These are phyloP conservation scores for Trichomalopsis sarcophagae DNA, from an alignment of 1,140 invertebrate species.

Conservation along the genomic window DNA sequence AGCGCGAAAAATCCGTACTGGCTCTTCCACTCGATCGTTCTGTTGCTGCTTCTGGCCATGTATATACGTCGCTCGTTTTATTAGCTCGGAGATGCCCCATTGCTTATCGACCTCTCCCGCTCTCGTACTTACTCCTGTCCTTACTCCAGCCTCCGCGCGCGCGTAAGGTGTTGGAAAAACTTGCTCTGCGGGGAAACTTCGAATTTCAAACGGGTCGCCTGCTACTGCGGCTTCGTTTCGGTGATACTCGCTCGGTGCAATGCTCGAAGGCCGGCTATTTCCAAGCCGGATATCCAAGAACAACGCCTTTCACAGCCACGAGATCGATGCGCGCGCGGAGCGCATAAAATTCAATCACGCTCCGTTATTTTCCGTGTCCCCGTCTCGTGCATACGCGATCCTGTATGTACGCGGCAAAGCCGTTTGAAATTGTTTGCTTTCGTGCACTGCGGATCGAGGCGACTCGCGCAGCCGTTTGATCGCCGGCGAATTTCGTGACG, in stretches of 20 bases:
- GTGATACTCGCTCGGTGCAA: too few relatives aligned
- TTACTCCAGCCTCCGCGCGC: neutral
- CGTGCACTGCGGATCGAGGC: conserved; percentile 8
- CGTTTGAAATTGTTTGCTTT: neutral
- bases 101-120: conserved; percentile 41
- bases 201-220: neutral
- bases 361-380: neutral
- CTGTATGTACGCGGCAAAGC: too few relatives aligned
- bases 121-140: conserved; percentile 4
- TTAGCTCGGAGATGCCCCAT: neutral
- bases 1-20: neutral
- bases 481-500: neutral
- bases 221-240: too few relatives aligned
- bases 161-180: neutral
- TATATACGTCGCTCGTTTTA: conserved; percentile 31
- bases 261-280: too few relatives aligned
- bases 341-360: neutral
- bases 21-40: neutral
- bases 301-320: neutral
- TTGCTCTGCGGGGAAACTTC: neutral
- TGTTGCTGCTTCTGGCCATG: neutral
- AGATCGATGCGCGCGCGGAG: neutral
- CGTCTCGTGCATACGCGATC: neutral
- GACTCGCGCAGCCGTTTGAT: neutral
- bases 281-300: neutral